Conservation (phyloP, 23 tunicate species). For the Botrylloides violaceus region DNA sequence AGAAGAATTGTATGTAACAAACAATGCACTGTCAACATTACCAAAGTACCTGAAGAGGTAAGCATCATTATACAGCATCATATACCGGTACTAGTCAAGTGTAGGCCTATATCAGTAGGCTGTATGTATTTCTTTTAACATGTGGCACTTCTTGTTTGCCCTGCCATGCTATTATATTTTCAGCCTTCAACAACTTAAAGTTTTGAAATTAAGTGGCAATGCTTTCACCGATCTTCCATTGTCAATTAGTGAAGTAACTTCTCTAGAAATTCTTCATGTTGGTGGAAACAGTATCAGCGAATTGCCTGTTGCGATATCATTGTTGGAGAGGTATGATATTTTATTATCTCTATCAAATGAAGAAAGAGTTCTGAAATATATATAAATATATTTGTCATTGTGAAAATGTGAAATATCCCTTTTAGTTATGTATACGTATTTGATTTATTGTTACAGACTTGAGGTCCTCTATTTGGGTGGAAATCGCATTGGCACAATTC, state of each 20-base stretch:
- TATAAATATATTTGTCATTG: not conserved
- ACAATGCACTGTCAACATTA: conserved; percentile 13
- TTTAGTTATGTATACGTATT: no score
- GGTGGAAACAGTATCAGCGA: conserved; percentile 34
- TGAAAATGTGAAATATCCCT: no score
- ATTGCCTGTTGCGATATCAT: conserved; percentile 10
- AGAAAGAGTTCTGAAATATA: not conserved
- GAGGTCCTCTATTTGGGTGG: conserved; percentile 45
- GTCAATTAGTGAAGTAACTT: conserved; percentile 3
- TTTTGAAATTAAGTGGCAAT: conserved; percentile 38
- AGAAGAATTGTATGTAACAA: conserved; percentile 24
- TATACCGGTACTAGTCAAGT: not conserved
- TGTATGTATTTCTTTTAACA: not conserved
- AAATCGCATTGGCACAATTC: conserved; percentile 23
- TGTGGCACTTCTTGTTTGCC: not conserved
- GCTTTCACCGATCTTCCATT: conserved; percentile 23
- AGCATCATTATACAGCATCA: not conserved
- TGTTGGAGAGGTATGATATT: conserved; percentile 10
- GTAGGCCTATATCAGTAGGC: not conserved
- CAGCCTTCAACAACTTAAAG: conserved; percentile 20
- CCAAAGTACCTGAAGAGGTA: conserved; percentile 24
- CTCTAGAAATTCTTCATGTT: conserved; percentile 25
- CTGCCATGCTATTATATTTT: not conserved
- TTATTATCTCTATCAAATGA: not conserved
- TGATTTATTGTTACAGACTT: conserved; percentile 9